Base-by-base conservation (phyloP, 2,797 vertebrate species). In the Sebastes iracundus region DNA sequence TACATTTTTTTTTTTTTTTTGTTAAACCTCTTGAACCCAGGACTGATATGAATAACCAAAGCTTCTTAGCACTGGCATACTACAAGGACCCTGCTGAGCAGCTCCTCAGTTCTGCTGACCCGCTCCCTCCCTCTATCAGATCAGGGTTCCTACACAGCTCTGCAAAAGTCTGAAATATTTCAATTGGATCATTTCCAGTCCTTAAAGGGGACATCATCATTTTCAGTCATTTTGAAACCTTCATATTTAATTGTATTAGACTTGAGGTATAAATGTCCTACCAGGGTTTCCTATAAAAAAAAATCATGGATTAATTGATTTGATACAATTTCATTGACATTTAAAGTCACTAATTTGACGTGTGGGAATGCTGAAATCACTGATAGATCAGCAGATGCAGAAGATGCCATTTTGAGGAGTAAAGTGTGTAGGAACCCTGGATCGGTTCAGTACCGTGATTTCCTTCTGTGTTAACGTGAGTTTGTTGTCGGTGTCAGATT, bases 401-500 rank as follows among this genome's bases (percentile, higher is more conserved):
- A 35, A 14, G 53, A 55, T 3, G 59, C 16, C 2, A 9, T 28
- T 65, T 52, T 27, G 23, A 64, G 59, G 16, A 3, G 68, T 4
- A 2, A 30, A 28, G n/a, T 6, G 81, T 89, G 86, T 75, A 71
- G 87, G 85, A 90, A 71, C 82, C 91, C 87, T 73, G 72, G 35
- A 11, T 1, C 4, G 55, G 4, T 60, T 32, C 16, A 5, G 2
- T 2, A 0, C 1, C 1, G 14, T 32, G 30, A 7, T 6, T 14
- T 53, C 11, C 3, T n/a, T 55, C 28, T 1, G 55, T 11, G 5
- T 49, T 92, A 77, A 91, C 53, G 1, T 20, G 22, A 2, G 8
- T n/a, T 55, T 59, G n/a, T 2, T 83, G 38, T 79, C 7, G 20
- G 5, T 18, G 27, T 88, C 94, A 99, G 98, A 99, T 99, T 14